Evolutionary conservation across 1,140 invertebrate species (phyloP), one percentile per base, ranked within the genome.

Genomic region (Conus ventricosus): DNA sequence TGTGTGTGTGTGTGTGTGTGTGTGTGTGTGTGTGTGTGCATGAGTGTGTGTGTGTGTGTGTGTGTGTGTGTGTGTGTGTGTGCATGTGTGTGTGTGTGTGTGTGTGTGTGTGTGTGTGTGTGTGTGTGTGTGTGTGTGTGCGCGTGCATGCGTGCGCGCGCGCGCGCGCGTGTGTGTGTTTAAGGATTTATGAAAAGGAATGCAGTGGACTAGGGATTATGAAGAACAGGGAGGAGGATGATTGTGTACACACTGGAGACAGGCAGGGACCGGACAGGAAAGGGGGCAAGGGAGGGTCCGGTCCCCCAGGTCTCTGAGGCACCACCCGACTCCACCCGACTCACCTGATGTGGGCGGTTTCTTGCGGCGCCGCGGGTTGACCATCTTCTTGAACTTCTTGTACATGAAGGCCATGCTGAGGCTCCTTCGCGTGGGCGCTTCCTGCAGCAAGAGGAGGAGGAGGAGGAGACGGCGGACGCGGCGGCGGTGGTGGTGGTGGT

Each of bases 351-450:
- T 76, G 25, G 84, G 80, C 57, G 51, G 87, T 71, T 91, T 91
- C 83, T 88, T 87, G 39, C 91, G 85, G 39, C 39, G 88, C 55
- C 90, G 87, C n/a, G 91, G 92, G 53, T 90, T 91, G 84, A 91
- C 92, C 90, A 92, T 91, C 90, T 92, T 92, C 87, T 92, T 92
- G 89, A 92, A 91, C 89, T 91, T 91, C 88, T 90, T 92, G 82
- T 92, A 92, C 60, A 92, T 88, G 76, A 91, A 91, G 17, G 92
- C 92, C 90, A 91, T 91, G 55, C n/a, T 53, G 17, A 27, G 63
- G 27, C 75, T 53, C 5, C 17, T 15, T n/a, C 15, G 63, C 57
- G 25, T 11, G 57, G 8, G 15, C 57, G 15, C 57, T 60, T 60
- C 57, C 57, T 60, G 57, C 39, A 39, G 39, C 39, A 39, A 39